Evolutionary conservation across 1,140 invertebrate species (phyloP).

Genomic region (Caenorhabditis tropicalis): DNA sequence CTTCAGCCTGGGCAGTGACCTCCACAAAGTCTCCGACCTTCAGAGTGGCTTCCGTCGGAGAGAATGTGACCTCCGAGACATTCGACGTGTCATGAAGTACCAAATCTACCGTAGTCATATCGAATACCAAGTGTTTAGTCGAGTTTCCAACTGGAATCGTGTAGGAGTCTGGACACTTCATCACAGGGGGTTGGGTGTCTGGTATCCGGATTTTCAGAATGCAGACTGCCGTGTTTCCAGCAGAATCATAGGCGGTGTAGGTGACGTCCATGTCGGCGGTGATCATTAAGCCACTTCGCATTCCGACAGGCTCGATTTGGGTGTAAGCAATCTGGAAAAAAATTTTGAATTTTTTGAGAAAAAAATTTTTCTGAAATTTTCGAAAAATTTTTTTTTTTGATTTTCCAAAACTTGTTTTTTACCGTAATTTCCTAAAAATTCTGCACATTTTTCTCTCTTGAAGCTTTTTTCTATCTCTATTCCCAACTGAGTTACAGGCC

Average conservation of each 20-base stretch:
- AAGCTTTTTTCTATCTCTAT: too few relatives aligned
- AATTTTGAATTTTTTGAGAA: too few relatives aligned
- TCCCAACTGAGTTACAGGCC: too few relatives aligned
- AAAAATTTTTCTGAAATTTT: too few relatives aligned
- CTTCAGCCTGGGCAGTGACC: conserved; percentile 87
- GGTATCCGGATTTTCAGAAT: conserved; percentile 77
- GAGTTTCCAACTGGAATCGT: conserved; percentile 86
- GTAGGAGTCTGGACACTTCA: conserved; percentile 93
- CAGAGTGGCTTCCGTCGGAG: conserved; percentile 85
- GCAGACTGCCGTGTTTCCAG: conserved; percentile 94
- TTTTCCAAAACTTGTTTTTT: too few relatives aligned
- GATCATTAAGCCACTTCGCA: conserved; percentile 85
- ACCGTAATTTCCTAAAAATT: too few relatives aligned
- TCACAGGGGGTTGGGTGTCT: conserved; percentile 89
- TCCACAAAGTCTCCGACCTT: conserved; percentile 90
- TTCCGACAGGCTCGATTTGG: conserved; percentile 88
- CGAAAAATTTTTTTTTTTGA: too few relatives aligned
- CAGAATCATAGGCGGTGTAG: conserved; percentile 93
- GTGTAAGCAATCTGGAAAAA: conserved; percentile 78
- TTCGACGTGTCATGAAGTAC: conserved; percentile 88
- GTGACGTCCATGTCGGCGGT: conserved; percentile 83
- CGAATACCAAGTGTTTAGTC: conserved; percentile 88
- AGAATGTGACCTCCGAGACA: conserved; percentile 80
- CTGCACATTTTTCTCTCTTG: too few relatives aligned
- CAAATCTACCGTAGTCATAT: conserved; percentile 84